A percentile compares a stretch with the other conserved stretches of the same genome.
These are phyloP conservation scores for Orcinus orca DNA, from an alignment of 2,113 vertebrate genomes.

Conservation along the genomic window DNA sequence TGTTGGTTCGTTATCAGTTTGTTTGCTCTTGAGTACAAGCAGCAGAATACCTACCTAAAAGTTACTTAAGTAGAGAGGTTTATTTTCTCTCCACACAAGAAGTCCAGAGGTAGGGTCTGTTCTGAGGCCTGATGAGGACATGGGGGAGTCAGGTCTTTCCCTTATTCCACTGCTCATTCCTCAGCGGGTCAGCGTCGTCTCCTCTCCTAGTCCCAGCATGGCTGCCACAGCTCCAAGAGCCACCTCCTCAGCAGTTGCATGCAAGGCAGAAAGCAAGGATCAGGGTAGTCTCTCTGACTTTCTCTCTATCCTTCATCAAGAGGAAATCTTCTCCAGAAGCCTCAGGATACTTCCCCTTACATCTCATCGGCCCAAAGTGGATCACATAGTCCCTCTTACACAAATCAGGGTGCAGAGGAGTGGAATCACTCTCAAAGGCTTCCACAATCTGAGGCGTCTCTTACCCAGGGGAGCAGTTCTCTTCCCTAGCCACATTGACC, in stretches of 20 bases:
- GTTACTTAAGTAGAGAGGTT: neutral
- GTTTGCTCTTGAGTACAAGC: neutral
- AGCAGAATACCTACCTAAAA: neutral
- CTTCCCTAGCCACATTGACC: neutral
- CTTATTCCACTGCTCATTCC: neutral
- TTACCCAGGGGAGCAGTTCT: neutral
- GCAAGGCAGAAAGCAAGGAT: neutral
- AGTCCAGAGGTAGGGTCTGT: neutral
- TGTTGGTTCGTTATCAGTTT: neutral
- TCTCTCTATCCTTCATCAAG: neutral
- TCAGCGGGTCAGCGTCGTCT: neutral
- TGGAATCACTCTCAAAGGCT: neutral
- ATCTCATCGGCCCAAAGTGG: neutral
- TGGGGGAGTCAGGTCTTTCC: neutral
- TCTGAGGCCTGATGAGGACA: neutral
- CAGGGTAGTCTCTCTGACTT: neutral
- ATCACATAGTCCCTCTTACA: neutral
- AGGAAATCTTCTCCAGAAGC: neutral
- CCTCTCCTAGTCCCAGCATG: neutral
- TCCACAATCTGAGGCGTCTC: neutral
- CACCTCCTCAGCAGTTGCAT: neutral
- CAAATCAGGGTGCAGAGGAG: neutral
- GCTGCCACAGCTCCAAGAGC: neutral
- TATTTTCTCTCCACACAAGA: neutral
- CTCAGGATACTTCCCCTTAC: neutral